Conservation (phyloP, 2,113 vertebrate species). For the Cottus gobio region DNA sequence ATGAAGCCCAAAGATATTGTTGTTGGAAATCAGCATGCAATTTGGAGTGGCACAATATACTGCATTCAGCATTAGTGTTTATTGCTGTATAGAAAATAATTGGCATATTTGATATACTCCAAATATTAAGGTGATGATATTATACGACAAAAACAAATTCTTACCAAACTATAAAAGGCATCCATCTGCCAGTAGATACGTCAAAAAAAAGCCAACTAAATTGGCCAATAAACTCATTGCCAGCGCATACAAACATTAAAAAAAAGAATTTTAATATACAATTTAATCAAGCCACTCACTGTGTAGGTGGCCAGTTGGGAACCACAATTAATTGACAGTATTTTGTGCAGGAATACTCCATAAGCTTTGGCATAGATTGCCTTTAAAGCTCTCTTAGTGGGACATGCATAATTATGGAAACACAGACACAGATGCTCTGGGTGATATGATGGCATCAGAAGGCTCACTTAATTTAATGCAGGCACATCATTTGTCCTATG, state of each 20-base stretch:
- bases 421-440: slow-evolving; percentile 73
- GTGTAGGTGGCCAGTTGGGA: slow-evolving; percentile 58
- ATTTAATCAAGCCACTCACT: slow-evolving; percentile 65
- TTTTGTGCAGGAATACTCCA: slow-evolving; percentile 63
- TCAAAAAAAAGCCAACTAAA: slow-evolving; percentile 15
- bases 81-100: not conserved
- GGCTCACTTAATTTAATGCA: slow-evolving; percentile 74
- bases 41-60: not conserved
- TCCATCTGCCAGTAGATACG: not conserved
- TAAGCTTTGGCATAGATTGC: slow-evolving; percentile 64
- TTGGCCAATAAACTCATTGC: slow-evolving; percentile 32
- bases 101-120: not conserved
- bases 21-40: not conserved
- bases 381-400: slow-evolving; percentile 70
- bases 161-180: not conserved
- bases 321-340: slow-evolving; percentile 66
- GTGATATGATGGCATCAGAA: slow-evolving; percentile 72
- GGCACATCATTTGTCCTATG: slow-evolving; percentile 69
- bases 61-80: not conserved
- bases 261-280: slow-evolving; percentile 50
- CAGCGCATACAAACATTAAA: slow-evolving; percentile 36
- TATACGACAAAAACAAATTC: not conserved
- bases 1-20: not conserved
- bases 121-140: slow-evolving; percentile 13
- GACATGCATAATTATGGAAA: slow-evolving; percentile 69